Evolutionary conservation across 92 coral and sea anemone genomes (phyloP).

Genomic region (Porites lobata): DNA sequence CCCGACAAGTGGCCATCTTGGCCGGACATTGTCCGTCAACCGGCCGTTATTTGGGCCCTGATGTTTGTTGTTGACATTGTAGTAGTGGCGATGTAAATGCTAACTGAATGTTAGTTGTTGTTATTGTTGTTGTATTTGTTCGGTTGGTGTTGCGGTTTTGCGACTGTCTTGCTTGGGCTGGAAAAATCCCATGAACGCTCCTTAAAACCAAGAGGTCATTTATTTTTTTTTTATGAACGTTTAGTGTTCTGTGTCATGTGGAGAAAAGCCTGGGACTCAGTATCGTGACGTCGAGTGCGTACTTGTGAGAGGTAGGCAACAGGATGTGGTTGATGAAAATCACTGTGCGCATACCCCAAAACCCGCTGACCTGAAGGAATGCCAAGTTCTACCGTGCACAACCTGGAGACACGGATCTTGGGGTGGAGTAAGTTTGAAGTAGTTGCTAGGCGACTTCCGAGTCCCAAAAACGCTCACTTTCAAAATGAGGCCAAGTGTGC

Average conservation of each 20-base stretch:
- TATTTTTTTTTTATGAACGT: not conserved
- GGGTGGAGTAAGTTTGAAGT: conserved; percentile 47
- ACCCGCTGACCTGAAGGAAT: conserved; percentile 56
- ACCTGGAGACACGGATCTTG: conserved; percentile 83
- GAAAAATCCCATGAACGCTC: too few relatives aligned
- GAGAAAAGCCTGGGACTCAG: conserved; percentile 62
- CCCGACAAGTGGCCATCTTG: too few relatives aligned
- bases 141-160: not conserved
- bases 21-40: too few relatives aligned
- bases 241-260: conserved; percentile 93
- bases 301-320: conserved; percentile 13
- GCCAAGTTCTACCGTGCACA: conserved; percentile 69
- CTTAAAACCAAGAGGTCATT: too few relatives aligned
- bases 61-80: too few relatives aligned
- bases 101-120: not conserved
- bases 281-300: conserved; percentile 80
- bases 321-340: conserved; percentile 18
- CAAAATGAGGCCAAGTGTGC: too few relatives aligned
- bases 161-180: not conserved
- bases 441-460: not conserved
- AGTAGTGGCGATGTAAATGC: too few relatives aligned
- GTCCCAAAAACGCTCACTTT: too few relatives aligned
- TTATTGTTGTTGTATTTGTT: not conserved
- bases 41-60: too few relatives aligned
- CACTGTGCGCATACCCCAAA: conserved; percentile 52